These are phyloP conservation scores for Anarsia innoxiella DNA, from an alignment of 2,888 invertebrate species.

Conservation along the genomic window DNA sequence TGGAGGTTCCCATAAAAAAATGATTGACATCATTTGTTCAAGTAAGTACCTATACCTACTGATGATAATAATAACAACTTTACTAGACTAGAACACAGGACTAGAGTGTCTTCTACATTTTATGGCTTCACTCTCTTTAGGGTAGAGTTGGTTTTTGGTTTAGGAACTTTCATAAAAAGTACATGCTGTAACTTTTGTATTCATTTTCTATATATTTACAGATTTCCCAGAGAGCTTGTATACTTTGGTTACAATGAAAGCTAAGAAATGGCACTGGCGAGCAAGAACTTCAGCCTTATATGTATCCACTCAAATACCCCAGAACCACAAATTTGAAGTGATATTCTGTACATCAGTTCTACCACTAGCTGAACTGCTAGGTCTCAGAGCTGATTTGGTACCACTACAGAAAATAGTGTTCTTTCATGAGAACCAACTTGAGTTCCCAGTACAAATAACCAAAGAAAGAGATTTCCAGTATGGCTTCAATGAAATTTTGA, in stretches of 20 bases:
- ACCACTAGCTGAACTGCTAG: conserved; percentile 81
- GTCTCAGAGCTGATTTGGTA: conserved; percentile 78
- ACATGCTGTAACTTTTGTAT: too few species aligned
- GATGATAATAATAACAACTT: too few species aligned
- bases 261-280: conserved; percentile 87
- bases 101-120: too few species aligned
- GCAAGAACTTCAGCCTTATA: conserved; percentile 80
- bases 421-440: conserved; percentile 86
- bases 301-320: conserved; percentile 76
- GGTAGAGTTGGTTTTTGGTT: too few species aligned
- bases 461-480: conserved; percentile 84
- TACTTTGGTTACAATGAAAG: conserved; percentile 71
- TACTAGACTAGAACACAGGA: too few species aligned
- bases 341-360: conserved; percentile 81
- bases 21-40: conserved; percentile 70
- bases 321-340: conserved; percentile 59
- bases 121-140: conserved; percentile 16
- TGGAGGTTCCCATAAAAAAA: conserved; percentile 82
- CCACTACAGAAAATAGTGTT: conserved; percentile 79
- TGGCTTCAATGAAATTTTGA: conserved; percentile 78
- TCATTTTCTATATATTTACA: conserved; percentile 11
- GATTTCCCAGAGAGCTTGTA: conserved; percentile 29
- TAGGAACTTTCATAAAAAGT: too few species aligned
- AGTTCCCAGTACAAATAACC: conserved; percentile 79
- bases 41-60: too few species aligned